These are phyloP conservation scores for Apotomis capreana DNA, from an alignment of 2,888 invertebrate species.

Conservation along the genomic window DNA sequence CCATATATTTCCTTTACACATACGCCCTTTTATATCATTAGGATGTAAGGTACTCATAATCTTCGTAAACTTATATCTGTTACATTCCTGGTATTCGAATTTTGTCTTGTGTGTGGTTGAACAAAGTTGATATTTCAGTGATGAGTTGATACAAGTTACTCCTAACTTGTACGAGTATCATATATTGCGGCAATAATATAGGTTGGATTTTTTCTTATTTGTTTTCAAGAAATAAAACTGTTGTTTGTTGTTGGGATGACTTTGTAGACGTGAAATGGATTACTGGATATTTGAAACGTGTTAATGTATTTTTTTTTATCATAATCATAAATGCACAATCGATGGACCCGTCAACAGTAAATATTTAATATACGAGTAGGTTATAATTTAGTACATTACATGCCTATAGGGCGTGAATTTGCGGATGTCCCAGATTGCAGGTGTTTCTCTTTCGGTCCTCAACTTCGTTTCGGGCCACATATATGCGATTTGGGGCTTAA, in stretches of 20 bases:
- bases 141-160: not conserved
- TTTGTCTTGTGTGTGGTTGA: rapidly evolving
- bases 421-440: too few species aligned
- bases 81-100: not conserved
- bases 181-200: not conserved
- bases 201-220: slow-evolving; percentile 38
- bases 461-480: too few species aligned
- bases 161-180: too few species aligned
- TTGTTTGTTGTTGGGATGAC: slow-evolving; percentile 40
- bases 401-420: too few species aligned
- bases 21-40: not conserved
- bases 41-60: not conserved
- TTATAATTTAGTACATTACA: too few species aligned
- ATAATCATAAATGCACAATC: too few species aligned
- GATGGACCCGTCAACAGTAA: too few species aligned
- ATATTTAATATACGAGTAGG: too few species aligned
- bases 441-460: too few species aligned
- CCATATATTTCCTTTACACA: not conserved
- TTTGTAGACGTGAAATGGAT: slow-evolving; percentile 5
- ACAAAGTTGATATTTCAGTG: not conserved
- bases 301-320: too few species aligned
- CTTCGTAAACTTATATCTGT: slow-evolving; percentile 3
- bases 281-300: not conserved
- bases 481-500: too few species aligned
- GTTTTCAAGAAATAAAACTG: slow-evolving; percentile 45